These are phyloP conservation scores for Gandaritis pyraliata DNA, from an alignment of 2,888 invertebrate genomes.

Conservation along the genomic window DNA sequence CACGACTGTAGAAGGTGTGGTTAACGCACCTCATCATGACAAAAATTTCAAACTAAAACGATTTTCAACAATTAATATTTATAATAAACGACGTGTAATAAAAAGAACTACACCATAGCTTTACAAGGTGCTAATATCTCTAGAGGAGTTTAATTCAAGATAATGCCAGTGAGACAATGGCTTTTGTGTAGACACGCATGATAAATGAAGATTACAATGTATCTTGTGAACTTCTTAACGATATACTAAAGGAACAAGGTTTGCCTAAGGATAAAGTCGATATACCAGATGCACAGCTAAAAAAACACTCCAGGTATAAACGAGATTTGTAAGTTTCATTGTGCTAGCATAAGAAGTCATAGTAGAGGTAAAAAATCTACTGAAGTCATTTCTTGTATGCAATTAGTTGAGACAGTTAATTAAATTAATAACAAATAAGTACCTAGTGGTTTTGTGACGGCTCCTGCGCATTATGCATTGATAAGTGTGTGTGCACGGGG, in stretches of 20 bases:
- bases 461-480: slow-evolving; percentile 4
- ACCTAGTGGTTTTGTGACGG: slow-evolving; percentile 5
- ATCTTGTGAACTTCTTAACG: neutral
- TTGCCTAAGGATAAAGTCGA: neutral
- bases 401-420: too few relatives aligned
- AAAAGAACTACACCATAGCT: too few relatives aligned
- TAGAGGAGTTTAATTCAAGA: slow-evolving; percentile 17
- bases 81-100: too few relatives aligned
- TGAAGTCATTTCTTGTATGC: too few relatives aligned
- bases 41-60: too few relatives aligned
- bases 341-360: neutral
- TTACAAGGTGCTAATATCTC: slow-evolving; percentile 3
- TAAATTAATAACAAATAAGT: slow-evolving; percentile 1
- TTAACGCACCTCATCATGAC: too few relatives aligned
- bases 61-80: too few relatives aligned
- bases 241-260: neutral
- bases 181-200: slow-evolving; percentile 25
- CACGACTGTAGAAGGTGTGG: too few relatives aligned
- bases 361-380: too few relatives aligned
- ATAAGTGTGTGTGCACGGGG: slow-evolving; percentile 7
- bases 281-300: neutral
- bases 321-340: neutral
- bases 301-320: neutral
- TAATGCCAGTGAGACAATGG: slow-evolving; percentile 28
- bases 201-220: slow-evolving; percentile 19